Conservation (phyloP, 1,140 invertebrate species). For the Andrena cerasifolii region DNA sequence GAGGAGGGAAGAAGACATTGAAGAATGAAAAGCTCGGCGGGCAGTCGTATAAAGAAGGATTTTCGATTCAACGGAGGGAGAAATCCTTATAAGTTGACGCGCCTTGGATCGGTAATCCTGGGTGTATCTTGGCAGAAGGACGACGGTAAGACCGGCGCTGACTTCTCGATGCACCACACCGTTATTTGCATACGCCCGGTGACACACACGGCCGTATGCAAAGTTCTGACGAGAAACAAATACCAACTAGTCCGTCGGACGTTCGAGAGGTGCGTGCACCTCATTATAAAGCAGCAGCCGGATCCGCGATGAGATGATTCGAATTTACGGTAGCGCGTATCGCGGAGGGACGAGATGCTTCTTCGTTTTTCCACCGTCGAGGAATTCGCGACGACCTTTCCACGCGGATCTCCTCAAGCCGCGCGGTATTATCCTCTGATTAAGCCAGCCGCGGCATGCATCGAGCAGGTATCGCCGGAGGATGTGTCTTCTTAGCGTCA, state of each 20-base stretch:
- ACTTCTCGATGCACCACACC: conserved; percentile 45
- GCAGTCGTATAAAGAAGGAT: conserved; percentile 49
- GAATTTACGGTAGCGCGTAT: conserved; percentile 55
- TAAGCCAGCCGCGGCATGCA: too few species aligned
- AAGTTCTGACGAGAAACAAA: conserved; percentile 68
- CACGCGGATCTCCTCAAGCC: background rate
- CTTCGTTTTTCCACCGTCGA: conserved; percentile 2
- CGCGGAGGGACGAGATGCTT: background rate
- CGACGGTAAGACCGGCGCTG: conserved; percentile 18
- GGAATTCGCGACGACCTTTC: conserved; percentile 27
- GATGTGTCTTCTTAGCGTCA: too few species aligned
- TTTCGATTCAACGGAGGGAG: conserved; percentile 41
- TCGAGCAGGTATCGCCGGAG: too few species aligned
- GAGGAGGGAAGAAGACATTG: conserved; percentile 30
- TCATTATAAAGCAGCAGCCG: conserved; percentile 59
- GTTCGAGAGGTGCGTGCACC: conserved; percentile 60
- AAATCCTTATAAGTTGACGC: conserved; percentile 57
- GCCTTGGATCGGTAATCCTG: conserved; percentile 52
- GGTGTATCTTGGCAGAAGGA: conserved; percentile 47
- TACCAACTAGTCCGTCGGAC: conserved; percentile 58
- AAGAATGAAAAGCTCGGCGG: conserved; percentile 43
- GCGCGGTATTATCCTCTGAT: background rate
- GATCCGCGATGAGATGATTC: conserved; percentile 44
- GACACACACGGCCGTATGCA: conserved; percentile 60
- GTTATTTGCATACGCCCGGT: conserved; percentile 58